These are phyloP conservation scores for Pimephales promelas DNA, from an alignment of 2,113 vertebrate genomes.

Conservation along the genomic window DNA sequence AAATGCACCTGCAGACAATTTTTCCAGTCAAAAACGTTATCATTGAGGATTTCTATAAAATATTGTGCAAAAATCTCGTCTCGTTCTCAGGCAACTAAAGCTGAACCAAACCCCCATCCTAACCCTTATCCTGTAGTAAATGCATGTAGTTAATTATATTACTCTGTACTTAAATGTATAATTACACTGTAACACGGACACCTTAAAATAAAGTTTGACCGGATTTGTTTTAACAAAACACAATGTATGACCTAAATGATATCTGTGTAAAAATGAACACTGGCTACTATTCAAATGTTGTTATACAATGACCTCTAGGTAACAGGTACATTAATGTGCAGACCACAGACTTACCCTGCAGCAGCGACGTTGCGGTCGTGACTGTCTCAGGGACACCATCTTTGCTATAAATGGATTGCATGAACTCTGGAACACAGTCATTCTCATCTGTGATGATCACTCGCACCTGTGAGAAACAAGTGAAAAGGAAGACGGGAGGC, in stretches of 20 bases:
- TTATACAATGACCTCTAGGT: not conserved
- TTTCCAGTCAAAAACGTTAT: too few species aligned
- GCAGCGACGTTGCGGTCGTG: conserved; percentile 82
- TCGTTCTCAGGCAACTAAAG: too few species aligned
- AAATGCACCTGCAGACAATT: too few species aligned
- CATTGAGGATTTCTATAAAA: too few species aligned
- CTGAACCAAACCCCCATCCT: too few species aligned
- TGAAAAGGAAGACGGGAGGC: not conserved
- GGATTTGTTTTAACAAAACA: too few species aligned
- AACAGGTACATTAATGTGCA: not conserved
- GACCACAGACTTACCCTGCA: conserved; percentile 80
- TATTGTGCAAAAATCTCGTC: too few species aligned
- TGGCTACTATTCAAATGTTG: not conserved
- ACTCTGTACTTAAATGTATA: too few species aligned
- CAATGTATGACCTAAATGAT: not conserved
- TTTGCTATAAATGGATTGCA: conserved; percentile 87
- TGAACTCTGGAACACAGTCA: conserved; percentile 85
- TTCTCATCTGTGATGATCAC: conserved; percentile 86
- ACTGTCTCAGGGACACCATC: conserved; percentile 84
- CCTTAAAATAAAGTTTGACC: too few species aligned
- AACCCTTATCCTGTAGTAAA: too few species aligned
- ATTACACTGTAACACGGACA: too few species aligned
- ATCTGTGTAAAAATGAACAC: not conserved
- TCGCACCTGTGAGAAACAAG: conserved; percentile 71
- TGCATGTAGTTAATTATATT: too few species aligned